Evolutionary conservation across 2,113 vertebrate species (phyloP).

Genomic region (Phainopepla nitens): DNA sequence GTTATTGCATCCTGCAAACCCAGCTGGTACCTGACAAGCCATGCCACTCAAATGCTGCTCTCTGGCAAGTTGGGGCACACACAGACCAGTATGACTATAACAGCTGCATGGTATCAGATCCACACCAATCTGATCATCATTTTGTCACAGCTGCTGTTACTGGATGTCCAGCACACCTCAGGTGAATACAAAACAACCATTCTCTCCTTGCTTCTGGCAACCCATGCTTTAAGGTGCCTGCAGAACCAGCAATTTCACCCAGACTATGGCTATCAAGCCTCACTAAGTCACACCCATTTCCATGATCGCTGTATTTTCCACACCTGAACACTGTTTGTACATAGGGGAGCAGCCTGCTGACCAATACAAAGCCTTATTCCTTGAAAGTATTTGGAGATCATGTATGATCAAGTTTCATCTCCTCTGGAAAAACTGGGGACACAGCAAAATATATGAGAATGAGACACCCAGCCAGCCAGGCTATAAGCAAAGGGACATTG

Average conservation of each 20-base stretch:
- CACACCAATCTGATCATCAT: background rate
- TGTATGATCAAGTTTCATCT: background rate
- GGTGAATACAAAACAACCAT: background rate
- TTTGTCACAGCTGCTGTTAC: background rate
- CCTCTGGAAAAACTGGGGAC: background rate
- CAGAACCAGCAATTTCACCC: background rate
- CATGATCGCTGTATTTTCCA: background rate
- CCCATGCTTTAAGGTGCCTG: rapidly evolving
- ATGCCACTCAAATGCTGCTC: background rate
- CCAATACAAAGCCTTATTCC: background rate
- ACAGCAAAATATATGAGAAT: background rate
- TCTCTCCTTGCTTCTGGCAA: background rate
- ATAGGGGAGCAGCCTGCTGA: background rate
- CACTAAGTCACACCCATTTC: background rate
- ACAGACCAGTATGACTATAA: background rate
- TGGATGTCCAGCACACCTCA: background rate
- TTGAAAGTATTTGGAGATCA: background rate
- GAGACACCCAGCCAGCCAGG: background rate
- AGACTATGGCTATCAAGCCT: background rate
- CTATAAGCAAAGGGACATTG: background rate
- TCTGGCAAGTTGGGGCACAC: background rate
- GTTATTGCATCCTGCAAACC: background rate
- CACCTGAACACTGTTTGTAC: background rate
- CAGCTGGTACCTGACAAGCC: background rate
- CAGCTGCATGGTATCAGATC: background rate